These are phyloP conservation scores for Geophilus truncorum DNA, from an alignment of 2,888 invertebrate genomes.

Conservation along the genomic window DNA sequence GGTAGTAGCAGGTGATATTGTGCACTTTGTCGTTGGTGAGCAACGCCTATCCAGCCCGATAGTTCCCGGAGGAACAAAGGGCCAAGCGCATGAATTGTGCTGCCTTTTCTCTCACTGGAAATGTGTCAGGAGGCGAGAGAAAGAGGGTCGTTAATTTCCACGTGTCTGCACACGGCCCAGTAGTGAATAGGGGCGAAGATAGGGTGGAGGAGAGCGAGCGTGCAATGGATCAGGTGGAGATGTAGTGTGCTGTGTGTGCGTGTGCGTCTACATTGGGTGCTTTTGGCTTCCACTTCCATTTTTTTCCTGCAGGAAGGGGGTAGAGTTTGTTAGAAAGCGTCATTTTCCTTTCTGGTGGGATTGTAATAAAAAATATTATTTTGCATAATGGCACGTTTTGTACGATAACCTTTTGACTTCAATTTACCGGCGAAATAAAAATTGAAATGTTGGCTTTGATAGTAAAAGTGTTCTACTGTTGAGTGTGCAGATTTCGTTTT, in stretches of 20 bases:
- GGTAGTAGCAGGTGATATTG: slow-evolving; percentile 16
- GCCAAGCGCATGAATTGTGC: slow-evolving; percentile 20
- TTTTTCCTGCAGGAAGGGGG: not conserved
- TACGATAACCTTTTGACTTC: slow-evolving; percentile 4
- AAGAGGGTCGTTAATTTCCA: slow-evolving; percentile 20
- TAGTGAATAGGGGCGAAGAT: slow-evolving; percentile 12
- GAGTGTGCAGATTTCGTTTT: too few species aligned
- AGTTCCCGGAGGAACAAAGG: slow-evolving; percentile 11
- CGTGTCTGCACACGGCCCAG: slow-evolving; percentile 12
- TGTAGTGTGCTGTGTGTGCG: not conserved
- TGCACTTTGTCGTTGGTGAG: slow-evolving; percentile 20
- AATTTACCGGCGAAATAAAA: not conserved
- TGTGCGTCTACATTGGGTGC: not conserved
- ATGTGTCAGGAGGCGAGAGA: slow-evolving; percentile 16
- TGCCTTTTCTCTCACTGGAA: slow-evolving; percentile 12
- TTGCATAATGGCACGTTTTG: not conserved
- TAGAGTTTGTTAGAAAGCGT: not conserved
- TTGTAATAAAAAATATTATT: slow-evolving; percentile 8
- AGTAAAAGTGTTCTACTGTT: not conserved
- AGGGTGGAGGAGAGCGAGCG: not conserved
- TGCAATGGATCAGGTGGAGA: slow-evolving; percentile 12
- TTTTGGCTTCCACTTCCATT: not conserved
- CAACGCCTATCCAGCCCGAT: slow-evolving; percentile 15
- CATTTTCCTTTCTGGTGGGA: not conserved
- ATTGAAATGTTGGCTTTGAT: not conserved